These are phyloP conservation scores for Teleogryllus occipitalis DNA, from an alignment of 1,140 invertebrate genomes.

Conservation along the genomic window DNA sequence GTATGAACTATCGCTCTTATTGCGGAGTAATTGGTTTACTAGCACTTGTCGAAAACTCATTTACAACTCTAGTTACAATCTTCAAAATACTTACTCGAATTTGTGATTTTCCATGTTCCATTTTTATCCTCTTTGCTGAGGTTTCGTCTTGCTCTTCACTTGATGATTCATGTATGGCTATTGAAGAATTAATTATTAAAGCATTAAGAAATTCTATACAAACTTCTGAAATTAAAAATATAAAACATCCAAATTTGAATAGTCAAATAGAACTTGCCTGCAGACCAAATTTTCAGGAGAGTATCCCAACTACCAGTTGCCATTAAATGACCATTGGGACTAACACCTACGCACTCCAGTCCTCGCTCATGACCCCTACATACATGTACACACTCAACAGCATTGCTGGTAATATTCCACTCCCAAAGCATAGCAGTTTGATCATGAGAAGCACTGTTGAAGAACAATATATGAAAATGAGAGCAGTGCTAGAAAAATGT, in stretches of 20 bases:
- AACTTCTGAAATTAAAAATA: neutral
- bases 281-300: slow-evolving; percentile 68
- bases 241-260: neutral
- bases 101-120: slow-evolving; percentile 33
- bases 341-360: slow-evolving; percentile 74
- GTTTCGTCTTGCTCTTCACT: slow-evolving; percentile 38
- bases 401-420: slow-evolving; percentile 68
- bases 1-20: no score
- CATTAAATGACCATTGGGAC: slow-evolving; percentile 53
- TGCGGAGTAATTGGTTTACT: no score
- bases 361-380: slow-evolving; percentile 84
- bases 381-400: slow-evolving; percentile 68
- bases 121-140: slow-evolving; percentile 39
- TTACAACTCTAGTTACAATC: no score
- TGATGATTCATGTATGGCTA: slow-evolving; percentile 28
- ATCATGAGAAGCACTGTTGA: slow-evolving; percentile 77
- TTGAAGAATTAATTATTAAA: slow-evolving; percentile 20
- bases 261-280: slow-evolving; percentile 40
- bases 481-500: neutral
- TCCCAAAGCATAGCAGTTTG: slow-evolving; percentile 87
- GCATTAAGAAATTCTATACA: no score
- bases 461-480: slow-evolving; percentile 15
- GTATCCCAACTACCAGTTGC: slow-evolving; percentile 92
- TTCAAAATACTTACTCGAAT: slow-evolving; percentile 25
- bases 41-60: no score